Evolutionary conservation across 2,888 invertebrate species (phyloP), one percentile per base, ranked within the genome.

Genomic region (Andrena bicolor): DNA sequence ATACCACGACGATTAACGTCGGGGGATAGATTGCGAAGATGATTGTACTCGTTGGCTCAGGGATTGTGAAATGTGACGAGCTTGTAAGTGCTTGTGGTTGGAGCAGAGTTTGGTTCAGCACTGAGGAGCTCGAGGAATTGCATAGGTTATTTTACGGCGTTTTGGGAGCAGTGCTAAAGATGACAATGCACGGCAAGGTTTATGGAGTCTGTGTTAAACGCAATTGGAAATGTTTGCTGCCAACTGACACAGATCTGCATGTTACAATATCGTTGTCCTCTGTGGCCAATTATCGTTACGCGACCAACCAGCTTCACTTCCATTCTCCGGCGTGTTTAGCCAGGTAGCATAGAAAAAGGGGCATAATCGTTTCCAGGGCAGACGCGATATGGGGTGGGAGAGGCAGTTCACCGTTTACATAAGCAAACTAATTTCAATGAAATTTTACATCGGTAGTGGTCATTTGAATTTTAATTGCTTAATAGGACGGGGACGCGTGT

Each of bases 391-490:
- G 1, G 49, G 23, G 63, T 20, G n/a, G 7, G 6, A 10, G n/a
- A 13, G 20, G 48, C 32, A 48, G 53, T 60, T n/a, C 23, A 8
- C 66, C 63, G 68, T 74, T 74, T 48, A 74, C 74, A 56, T 8
- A 30, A 61, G 53, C 53, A 49, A 80, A 80, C 63, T 68, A 80
- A 68, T 80, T 64, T 73, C 68, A 30, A 68, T 56, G 80, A 60
- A 80, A 58, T 80, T 80, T 68, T 58, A 68, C 63, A 49, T 68
- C 53, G 63, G 6, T 0, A 2, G n/a, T 8, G 72, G n/a, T 28
- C 49, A 35, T 68, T 72, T 80, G 80, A 80, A 79, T 68, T 72
- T 68, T 72, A 80, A 79, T 80, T 68, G 23, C 61, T 72, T 63
- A 63, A 72, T 80, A 41, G 13, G 53, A 13, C 48, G 70, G 13